A percentile compares a stretch with the other conserved stretches of the same genome.
phyloP scores from a whole-genome alignment of 2,888 invertebrate genomes.

The Drosophila mimica region DNA sequence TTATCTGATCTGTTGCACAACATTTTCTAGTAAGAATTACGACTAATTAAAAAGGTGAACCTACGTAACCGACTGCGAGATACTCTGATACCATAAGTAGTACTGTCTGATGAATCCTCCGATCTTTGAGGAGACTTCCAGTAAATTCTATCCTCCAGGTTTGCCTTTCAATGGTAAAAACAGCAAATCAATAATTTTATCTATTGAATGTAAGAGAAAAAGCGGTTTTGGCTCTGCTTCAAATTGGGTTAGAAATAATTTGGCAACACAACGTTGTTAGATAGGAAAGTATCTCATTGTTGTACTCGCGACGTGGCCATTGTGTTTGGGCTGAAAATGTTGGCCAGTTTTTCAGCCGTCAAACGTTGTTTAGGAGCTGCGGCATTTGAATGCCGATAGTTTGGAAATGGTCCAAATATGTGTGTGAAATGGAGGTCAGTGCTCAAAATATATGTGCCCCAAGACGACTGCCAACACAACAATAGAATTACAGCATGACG shows the following conservation, averaged over 20 bases:
- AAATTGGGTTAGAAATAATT: not conserved
- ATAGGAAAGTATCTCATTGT: not conserved
- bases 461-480: constrained; percentile 25
- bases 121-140: too few relatives aligned
- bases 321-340: constrained; percentile 31
- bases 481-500: constrained; percentile 11
- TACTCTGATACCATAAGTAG: not conserved
- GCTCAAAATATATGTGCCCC: constrained; percentile 7
- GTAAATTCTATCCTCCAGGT: too few relatives aligned
- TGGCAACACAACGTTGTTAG: not conserved
- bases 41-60: too few relatives aligned
- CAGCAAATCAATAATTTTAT: not conserved
- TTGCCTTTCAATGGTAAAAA: not conserved
- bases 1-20: too few relatives aligned
- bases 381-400: constrained; percentile 16
- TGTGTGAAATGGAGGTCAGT: constrained; percentile 7
- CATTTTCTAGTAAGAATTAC: too few relatives aligned
- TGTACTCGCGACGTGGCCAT: not conserved
- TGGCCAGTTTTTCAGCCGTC: constrained; percentile 14
- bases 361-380: not conserved
- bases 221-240: not conserved
- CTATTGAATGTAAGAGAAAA: not conserved
- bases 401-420: constrained; percentile 33
- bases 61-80: too few relatives aligned
- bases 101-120: not conserved